These are phyloP conservation scores for Macrostomum lignano DNA, from an alignment of 1,140 invertebrate genomes.

Conservation along the genomic window DNA sequence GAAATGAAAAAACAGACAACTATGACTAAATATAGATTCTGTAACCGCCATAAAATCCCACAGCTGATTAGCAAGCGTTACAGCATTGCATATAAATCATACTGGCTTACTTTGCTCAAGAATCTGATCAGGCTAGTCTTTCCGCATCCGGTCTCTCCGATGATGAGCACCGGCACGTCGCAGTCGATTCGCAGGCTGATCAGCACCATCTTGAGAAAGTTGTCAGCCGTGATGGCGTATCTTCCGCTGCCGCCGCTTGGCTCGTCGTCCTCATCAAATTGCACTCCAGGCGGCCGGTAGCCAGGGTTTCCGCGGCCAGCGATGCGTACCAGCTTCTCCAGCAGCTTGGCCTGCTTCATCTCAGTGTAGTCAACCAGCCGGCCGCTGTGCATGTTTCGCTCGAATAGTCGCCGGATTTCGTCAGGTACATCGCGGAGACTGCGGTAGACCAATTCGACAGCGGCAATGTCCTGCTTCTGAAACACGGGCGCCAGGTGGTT, in stretches of 20 bases:
- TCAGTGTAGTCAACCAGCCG: conserved; percentile 8
- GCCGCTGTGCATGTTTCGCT: conserved; percentile 10
- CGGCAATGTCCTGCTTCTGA: conserved; percentile 11
- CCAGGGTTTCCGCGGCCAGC: too few species aligned
- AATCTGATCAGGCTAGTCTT: conserved; percentile 11
- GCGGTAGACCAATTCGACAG: conserved; percentile 10
- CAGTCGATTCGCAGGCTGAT: conserved; percentile 9
- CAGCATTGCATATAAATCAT: too few species aligned
- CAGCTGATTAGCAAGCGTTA: too few species aligned
- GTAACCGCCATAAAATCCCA: too few species aligned
- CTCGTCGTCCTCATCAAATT: neutral
- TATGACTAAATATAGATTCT: too few species aligned
- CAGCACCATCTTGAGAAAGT: conserved; percentile 10
- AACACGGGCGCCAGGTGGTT: conserved; percentile 12
- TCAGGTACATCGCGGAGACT: conserved; percentile 8
- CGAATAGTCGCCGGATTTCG: conserved; percentile 9
- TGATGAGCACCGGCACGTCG: conserved; percentile 9
- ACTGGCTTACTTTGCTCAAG: too few species aligned
- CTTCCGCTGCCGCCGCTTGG: conserved; percentile 5
- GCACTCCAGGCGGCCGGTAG: too few species aligned
- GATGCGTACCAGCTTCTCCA: conserved; percentile 8
- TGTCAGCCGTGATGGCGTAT: conserved; percentile 12
- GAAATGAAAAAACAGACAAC: too few species aligned
- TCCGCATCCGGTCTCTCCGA: conserved; percentile 11
- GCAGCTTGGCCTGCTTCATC: conserved; percentile 7